Conservation (phyloP, 2,888 invertebrate genomes). For the Hirtodrosophila confusa region DNA sequence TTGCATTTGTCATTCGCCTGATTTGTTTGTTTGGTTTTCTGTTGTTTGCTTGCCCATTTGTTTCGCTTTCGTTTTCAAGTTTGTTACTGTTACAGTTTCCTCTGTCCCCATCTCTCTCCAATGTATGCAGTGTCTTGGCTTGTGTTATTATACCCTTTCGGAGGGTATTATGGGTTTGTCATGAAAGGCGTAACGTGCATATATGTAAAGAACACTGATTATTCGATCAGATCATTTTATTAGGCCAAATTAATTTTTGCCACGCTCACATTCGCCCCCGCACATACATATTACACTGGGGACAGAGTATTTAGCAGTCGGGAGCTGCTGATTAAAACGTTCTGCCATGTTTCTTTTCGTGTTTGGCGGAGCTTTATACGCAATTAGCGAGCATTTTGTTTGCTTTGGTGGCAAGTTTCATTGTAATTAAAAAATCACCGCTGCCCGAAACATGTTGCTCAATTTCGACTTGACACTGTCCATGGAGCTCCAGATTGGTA, state of each 20-base stretch:
- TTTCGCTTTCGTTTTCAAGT: slow-evolving; percentile 57
- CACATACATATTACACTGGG: too few relatives aligned
- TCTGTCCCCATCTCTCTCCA: background rate
- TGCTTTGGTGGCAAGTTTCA: slow-evolving; percentile 73
- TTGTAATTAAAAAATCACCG: slow-evolving; percentile 71
- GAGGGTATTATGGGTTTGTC: too few relatives aligned
- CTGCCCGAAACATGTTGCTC: slow-evolving; percentile 42
- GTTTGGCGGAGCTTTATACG: slow-evolving; percentile 57
- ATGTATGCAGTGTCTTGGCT: slow-evolving; percentile 22
- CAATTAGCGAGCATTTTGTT: slow-evolving; percentile 75
- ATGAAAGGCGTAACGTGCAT: too few relatives aligned
- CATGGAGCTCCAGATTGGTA: slow-evolving; percentile 26
- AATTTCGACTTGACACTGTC: slow-evolving; percentile 8
- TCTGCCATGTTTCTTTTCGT: slow-evolving; percentile 15
- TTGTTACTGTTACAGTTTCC: slow-evolving; percentile 58
- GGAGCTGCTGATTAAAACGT: too few relatives aligned
- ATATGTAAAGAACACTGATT: too few relatives aligned
- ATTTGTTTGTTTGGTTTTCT: slow-evolving; percentile 45
- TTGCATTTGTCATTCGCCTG: slow-evolving; percentile 70
- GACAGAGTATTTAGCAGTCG: too few relatives aligned
- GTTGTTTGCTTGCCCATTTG: slow-evolving; percentile 68
- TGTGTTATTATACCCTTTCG: slow-evolving; percentile 22
- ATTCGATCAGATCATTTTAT: too few relatives aligned
- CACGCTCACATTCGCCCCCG: too few relatives aligned
- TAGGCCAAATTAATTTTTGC: too few relatives aligned